A percentile compares a stretch with the other conserved stretches of the same genome.
phyloP scores from a whole-genome alignment of 2,113 vertebrate species.

The Brevimyrus niger region DNA sequence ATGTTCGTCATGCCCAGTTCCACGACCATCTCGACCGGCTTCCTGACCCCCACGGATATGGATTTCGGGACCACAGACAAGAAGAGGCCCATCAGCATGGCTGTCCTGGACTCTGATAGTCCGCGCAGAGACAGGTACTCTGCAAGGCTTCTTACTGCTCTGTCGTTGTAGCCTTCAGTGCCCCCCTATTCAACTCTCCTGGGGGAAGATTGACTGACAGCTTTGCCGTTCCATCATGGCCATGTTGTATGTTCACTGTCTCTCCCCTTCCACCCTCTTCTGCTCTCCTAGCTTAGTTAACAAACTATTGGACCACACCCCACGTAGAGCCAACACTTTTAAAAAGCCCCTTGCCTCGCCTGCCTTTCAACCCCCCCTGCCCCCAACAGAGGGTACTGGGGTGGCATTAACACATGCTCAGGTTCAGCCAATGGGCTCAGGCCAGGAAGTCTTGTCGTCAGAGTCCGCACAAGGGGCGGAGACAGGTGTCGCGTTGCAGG shows the following conservation, averaged over 20 bases:
- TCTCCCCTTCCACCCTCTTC: conserved; percentile 48
- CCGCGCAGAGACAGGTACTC: conserved; percentile 87
- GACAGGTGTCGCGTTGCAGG: conserved; percentile 62
- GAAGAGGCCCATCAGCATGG: conserved; percentile 81
- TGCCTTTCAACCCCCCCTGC: conserved; percentile 80
- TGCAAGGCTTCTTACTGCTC: conserved; percentile 13
- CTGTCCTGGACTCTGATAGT: conserved; percentile 71
- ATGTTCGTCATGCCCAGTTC: conserved; percentile 74
- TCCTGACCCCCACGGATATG: conserved; percentile 54
- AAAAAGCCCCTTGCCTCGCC: conserved; percentile 86
- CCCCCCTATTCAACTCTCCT: not conserved
- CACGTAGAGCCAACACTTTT: conserved; percentile 75
- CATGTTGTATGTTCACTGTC: conserved; percentile 50
- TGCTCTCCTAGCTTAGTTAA: conserved; percentile 68
- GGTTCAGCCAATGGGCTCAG: conserved; percentile 48
- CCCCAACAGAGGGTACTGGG: conserved; percentile 66
- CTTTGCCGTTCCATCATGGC: conserved; percentile 27
- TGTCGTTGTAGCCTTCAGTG: conserved; percentile 25
- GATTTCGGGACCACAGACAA: conserved; percentile 72
- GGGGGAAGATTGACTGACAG: not conserved
- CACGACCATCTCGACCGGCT: conserved; percentile 59
- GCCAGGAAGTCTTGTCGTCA: conserved; percentile 59
- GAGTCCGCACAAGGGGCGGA: conserved; percentile 50
- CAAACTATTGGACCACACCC: conserved; percentile 78
- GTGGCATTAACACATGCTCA: conserved; percentile 45